Percentiles rank a stretch among this genome's conserved stretches.
These are phyloP conservation scores for Parambassis ranga DNA, from an alignment of 2,797 vertebrate genomes.

Conservation along the genomic window DNA sequence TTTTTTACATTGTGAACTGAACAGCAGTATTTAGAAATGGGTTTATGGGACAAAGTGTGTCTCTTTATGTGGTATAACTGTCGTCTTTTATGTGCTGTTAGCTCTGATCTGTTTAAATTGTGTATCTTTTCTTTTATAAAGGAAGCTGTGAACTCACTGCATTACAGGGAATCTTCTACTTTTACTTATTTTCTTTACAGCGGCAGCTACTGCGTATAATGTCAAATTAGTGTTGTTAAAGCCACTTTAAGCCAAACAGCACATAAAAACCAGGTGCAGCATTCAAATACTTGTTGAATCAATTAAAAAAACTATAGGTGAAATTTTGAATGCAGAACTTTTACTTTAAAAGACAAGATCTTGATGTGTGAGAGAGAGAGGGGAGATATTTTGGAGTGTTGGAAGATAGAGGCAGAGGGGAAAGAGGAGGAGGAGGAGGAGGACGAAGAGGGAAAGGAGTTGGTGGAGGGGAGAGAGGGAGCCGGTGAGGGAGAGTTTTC, in stretches of 20 bases:
- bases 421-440: slow-evolving; percentile 44
- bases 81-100: background rate
- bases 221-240: too few relatives aligned
- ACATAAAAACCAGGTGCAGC: background rate
- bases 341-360: background rate
- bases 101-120: background rate
- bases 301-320: background rate
- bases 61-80: background rate
- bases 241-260: background rate
- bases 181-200: background rate
- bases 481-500: slow-evolving; percentile 62
- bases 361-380: slow-evolving; percentile 18
- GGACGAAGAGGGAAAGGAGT: slow-evolving; percentile 55
- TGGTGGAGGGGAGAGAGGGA: slow-evolving; percentile 48
- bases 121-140: background rate
- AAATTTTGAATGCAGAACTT: background rate
- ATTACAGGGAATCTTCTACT: background rate
- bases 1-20: background rate
- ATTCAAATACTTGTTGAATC: background rate
- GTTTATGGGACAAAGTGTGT: too few relatives aligned
- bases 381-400: slow-evolving; percentile 33
- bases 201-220: too few relatives aligned
- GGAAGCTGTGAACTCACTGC: background rate
- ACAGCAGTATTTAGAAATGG: background rate
- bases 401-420: slow-evolving; percentile 39